Percentiles rank a stretch among this genome's conserved stretches.
Conservation (phyloP, 1,140 invertebrate genomes). For the Carcinoscorpius rotundicauda region DNA sequence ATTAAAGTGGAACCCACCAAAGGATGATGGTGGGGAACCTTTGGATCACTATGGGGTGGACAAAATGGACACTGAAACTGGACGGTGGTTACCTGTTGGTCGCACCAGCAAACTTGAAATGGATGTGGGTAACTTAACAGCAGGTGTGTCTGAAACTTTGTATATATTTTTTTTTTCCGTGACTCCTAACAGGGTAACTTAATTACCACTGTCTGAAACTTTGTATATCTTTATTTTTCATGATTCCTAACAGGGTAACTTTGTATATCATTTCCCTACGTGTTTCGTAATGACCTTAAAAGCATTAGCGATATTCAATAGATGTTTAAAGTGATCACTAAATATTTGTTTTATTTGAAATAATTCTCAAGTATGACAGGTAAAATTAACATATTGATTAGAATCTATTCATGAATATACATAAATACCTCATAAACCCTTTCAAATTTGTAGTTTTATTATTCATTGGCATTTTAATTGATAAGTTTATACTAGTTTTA, state of each 20-base stretch:
- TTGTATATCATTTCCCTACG: too few relatives aligned
- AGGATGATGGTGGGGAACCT: conserved; percentile 90
- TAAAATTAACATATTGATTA: too few relatives aligned
- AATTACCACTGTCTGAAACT: too few relatives aligned
- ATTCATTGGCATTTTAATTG: background rate
- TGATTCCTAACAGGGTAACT: too few relatives aligned
- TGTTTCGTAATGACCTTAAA: too few relatives aligned
- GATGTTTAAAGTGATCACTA: too few relatives aligned
- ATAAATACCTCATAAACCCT: background rate
- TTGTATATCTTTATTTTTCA: too few relatives aligned
- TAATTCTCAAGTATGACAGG: too few relatives aligned
- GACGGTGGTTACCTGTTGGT: conserved; percentile 77
- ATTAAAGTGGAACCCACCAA: conserved; percentile 78
- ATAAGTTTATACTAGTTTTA: background rate
- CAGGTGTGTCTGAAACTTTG: conserved; percentile 44
- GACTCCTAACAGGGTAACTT: conserved; percentile 48
- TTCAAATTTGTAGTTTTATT: background rate
- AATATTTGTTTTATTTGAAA: too few relatives aligned
- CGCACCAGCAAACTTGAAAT: conserved; percentile 67
- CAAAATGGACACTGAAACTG: conserved; percentile 84
- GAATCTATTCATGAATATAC: too few relatives aligned
- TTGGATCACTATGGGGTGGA: conserved; percentile 91
- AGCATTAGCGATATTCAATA: too few relatives aligned
- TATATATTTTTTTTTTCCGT: conserved; percentile 23
- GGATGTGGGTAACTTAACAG: conserved; percentile 72